phyloP scores from a whole-genome alignment of 2,113 vertebrate species.

The Ochotona curzoniae region DNA sequence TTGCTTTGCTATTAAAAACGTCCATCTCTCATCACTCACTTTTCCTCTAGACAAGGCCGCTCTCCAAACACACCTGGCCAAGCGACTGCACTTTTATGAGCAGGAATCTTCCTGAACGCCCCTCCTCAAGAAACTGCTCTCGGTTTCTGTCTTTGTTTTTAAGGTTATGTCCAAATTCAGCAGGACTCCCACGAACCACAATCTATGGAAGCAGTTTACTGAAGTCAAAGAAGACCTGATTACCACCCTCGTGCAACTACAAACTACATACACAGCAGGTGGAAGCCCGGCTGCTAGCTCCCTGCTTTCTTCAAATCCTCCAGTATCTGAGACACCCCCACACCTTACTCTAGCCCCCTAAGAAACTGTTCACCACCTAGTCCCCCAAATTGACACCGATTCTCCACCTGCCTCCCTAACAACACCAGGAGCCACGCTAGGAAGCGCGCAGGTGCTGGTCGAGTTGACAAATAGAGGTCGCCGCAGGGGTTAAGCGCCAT shows the following conservation, averaged over 20 bases:
- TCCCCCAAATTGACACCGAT: background rate
- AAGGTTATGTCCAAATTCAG: conserved; percentile 36
- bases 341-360: background rate
- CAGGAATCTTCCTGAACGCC: background rate
- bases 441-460: too few species aligned
- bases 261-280: conserved; percentile 64
- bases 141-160: background rate
- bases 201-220: conserved; percentile 53
- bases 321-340: background rate
- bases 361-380: background rate
- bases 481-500: background rate
- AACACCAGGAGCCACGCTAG: background rate
- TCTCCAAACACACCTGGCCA: background rate
- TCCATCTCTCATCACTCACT: background rate
- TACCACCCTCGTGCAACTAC: conserved; percentile 76
- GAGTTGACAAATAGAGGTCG: background rate
- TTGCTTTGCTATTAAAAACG: background rate
- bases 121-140: background rate
- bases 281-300: conserved; percentile 41
- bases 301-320: conserved; percentile 23
- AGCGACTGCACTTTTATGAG: background rate
- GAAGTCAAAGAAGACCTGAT: conserved; percentile 73
- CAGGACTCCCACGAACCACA: conserved; percentile 31
- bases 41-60: background rate
- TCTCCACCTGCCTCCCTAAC: conserved; percentile 64